Evolutionary conservation across 2,888 invertebrate genomes (phyloP), one percentile per base, ranked within the genome.

Genomic region (Polymixis lichenea): DNA sequence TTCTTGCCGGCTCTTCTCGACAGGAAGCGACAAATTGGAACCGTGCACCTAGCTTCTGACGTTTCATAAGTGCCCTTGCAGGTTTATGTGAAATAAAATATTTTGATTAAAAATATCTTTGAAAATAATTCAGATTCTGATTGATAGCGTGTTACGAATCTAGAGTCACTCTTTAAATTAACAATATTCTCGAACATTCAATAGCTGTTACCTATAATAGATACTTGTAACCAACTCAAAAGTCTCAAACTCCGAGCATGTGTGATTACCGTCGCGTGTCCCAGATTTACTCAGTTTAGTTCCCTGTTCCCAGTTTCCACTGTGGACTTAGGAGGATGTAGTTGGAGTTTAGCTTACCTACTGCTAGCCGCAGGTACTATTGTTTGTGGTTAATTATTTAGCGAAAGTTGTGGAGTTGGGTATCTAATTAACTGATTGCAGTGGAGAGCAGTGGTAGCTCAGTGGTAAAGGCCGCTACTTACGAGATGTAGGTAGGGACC

Each of bases 171-270:
- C 15, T 51, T 9, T 28, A 62, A 19, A 46, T 55, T 55, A 25
- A 62, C 3, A 46, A n/a, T 43, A 55, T 17, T 53, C 32, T 2
- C 19, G 7, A 58, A 32, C 9, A 64, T 56, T 51, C 51, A 22
- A 58, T 22, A 55, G 55, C 22, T 53, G 43, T 72, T 51, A 17
- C 17, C 13, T 51, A 17, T 72, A 79, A 72, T 46, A 46, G 17
- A 58, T 65, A 72, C 72, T 80, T 58, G 80, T 79, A 46, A 51
- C 32, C 28, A 11, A 56, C 43, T 56, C 51, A 22, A 5, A 65
- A 80, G 73, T 78, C 72, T 15, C 32, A 0, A 80, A 80, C 73
- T 65, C 25, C 32, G 19, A n/a, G 43, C 43, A 64, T 80, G 53
- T 78, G 80, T 64, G 72, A 80, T 64, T 58, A 72, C 32, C 22